Conservation (phyloP, 2,113 vertebrate species). For the Eclectus roratus region DNA sequence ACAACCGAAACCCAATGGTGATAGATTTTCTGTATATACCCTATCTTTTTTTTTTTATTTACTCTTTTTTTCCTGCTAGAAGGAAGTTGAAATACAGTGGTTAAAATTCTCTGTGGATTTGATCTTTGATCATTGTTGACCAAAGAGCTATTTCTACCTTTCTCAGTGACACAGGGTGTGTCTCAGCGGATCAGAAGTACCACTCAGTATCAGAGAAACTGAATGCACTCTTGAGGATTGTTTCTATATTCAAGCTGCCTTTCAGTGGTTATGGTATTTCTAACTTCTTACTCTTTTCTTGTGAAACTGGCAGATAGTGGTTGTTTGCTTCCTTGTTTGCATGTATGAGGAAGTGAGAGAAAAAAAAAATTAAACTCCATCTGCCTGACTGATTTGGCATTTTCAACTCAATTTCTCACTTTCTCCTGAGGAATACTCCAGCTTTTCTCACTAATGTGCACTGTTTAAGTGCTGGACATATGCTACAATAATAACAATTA, state of each 20-base stretch:
- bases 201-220: background rate
- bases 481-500: background rate
- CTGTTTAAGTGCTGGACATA: background rate
- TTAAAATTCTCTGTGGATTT: background rate
- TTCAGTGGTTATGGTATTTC: background rate
- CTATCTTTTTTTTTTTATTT: background rate
- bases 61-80: background rate
- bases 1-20: background rate
- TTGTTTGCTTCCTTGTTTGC: background rate
- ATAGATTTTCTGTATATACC: background rate
- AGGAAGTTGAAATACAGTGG: background rate
- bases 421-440: background rate
- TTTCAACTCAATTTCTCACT: background rate
- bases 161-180: background rate
- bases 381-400: background rate
- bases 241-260: background rate
- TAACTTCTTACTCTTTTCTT: background rate
- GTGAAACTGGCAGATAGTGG: background rate
- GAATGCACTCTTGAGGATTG: background rate
- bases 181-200: background rate
- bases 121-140: background rate
- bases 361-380: background rate
- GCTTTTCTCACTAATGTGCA: background rate
- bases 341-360: conserved; percentile 11
- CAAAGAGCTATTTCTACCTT: background rate